Base-by-base conservation (phyloP, 2,888 invertebrate genomes). In the Cryptus armator region DNA sequence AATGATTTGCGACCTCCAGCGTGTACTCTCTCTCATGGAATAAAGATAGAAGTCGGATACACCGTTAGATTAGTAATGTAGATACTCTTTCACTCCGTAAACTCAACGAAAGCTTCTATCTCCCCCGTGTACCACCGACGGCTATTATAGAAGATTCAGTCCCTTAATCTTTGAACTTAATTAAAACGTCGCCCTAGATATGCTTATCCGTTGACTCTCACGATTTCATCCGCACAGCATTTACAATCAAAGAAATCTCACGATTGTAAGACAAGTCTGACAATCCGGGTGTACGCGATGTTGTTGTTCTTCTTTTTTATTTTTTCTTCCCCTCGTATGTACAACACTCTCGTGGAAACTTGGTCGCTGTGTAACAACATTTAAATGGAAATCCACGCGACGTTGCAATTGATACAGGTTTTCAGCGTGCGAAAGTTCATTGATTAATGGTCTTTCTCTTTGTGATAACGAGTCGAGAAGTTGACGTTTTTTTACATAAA, bases 61-160 rank as follows among this genome's bases (percentile, higher is more conserved):
- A 84, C 84, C 84, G 84, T 84, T 84, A 77, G 79, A 84, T 51
- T 44, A 0, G 59, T 46, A 56, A 64, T 48, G 12, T 5, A 16
- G 48, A 68, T 19, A 74, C 78, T 83, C 68, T 44, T 74, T 68
- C 32, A 53, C 59, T 83, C 62, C 12, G 64, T 75, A 44, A 48
- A 75, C 64, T 75, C 75, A 51, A 64, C 48, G 64, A 64, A 14
- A 62, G 64, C 48, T 48, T 64, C 48, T 43, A 19, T 16, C 24
- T 59, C 56, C 24, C 29, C 12, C 37, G 43, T 19, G 43, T 19
- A 14, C 9, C n/a, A 48, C 14, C 14, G 14, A 16, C 9, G 16
- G 43, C 43, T 43, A 66, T 66, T 66, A 37, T 66, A 66, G 16
- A 16, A 37, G 43, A 66, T 66, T 66, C n/a, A 10, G 32, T 46